Base-by-base conservation (phyloP, 2,888 invertebrate species). In the Dryococelus australis region DNA sequence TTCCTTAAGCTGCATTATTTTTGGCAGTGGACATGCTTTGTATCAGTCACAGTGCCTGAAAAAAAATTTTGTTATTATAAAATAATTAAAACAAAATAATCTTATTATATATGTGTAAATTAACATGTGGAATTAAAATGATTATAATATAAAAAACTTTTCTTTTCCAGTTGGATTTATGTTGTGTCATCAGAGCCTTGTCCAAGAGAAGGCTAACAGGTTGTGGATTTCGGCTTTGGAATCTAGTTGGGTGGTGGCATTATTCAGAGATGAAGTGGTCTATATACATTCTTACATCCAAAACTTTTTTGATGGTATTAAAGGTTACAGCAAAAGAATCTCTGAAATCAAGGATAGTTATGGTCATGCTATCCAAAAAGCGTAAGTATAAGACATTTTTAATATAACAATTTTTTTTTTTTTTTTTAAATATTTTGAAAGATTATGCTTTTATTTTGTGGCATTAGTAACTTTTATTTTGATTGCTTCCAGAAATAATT, bases 191-290 rank as follows among this genome's bases (percentile, higher is more conserved):
- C 97, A 96, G 91, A 96, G 96, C 92, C 93, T 99, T 79, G 91
- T 91, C 85, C 97, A 97, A 91, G 96, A 96, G 79, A 96, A 96
- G 90, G 96, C 96, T 6, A 97, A 97, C 91, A 96, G 96, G 92
- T 95, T 99, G 92, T 99, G 99, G 97, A 95, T 97, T 12, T 96
- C 96, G 90, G 97, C 99, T 0, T 93, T 99, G 86, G 98, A 99
- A 91, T 97, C 97, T 9, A 97, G 98, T 51, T 98, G 99, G 97
- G 98, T 99, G 0, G 94, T 98, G 85, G 97, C 98, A 8, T 93
- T 99, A 43, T 99, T 99, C 92, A 94, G 99, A 65, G 99, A 99
- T 93, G 99, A 99, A 94, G 98, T 99, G 0, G 95, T 99, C 84
- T 97, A 98, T 91, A 98, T 98, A 89, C 99, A 99, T 93, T 96